These are phyloP conservation scores for Lasioglossum leucozonium DNA, from an alignment of 2,888 invertebrate genomes.

Conservation along the genomic window DNA sequence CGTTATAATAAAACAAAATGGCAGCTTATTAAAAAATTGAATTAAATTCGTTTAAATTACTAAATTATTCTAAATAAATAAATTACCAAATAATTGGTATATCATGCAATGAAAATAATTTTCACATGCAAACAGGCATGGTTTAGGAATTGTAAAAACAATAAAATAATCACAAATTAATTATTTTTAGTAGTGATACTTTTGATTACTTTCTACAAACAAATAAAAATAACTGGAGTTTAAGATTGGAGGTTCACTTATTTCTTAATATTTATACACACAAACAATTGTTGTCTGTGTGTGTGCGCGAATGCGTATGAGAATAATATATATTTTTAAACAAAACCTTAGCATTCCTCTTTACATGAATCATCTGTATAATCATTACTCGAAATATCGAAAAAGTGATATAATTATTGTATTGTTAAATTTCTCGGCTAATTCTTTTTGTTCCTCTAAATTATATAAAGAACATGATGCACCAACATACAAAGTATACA, in stretches of 20 bases:
- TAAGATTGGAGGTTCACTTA: background rate
- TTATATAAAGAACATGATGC: background rate
- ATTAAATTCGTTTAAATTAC: no score
- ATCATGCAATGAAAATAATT: no score
- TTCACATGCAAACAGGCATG: no score
- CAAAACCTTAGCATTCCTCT: background rate
- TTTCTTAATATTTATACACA: background rate
- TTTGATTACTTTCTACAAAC: background rate
- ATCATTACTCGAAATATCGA: background rate
- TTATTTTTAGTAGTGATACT: background rate
- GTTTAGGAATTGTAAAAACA: no score
- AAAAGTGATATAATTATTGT: background rate
- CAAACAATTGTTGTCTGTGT: no score
- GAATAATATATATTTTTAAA: no score
- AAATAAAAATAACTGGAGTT: background rate
- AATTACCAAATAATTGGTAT: no score
- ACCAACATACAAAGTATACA: slow-evolving; percentile 55
- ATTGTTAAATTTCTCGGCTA: background rate
- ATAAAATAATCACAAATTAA: background rate
- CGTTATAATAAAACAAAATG: background rate
- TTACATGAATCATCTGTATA: background rate
- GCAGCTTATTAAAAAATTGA: no score
- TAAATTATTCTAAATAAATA: no score
- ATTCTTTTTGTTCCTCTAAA: background rate
- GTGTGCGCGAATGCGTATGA: no score